Evolutionary conservation across 2,797 vertebrate species (phyloP).

Genomic region (Leptodactylus fallax): DNA sequence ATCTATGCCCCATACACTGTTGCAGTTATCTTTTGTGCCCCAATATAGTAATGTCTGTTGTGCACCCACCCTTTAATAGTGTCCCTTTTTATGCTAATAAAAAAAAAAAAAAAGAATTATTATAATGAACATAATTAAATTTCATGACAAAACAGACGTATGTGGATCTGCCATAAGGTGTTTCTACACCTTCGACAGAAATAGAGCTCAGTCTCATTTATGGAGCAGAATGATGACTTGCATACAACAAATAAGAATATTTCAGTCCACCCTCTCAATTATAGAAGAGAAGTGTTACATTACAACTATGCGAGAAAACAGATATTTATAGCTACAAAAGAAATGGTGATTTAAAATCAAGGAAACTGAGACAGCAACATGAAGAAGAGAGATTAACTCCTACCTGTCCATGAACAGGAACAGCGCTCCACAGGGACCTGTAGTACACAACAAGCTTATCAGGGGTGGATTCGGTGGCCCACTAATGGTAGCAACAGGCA

Average conservation of each 20-base stretch:
- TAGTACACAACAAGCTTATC: not conserved
- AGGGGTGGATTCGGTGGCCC: not conserved
- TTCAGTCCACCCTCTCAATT: not conserved
- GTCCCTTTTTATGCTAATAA: too few species aligned
- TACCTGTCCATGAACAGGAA: not conserved
- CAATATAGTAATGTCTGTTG: too few species aligned
- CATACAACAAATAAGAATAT: not conserved
- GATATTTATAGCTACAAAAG: constrained; percentile 14
- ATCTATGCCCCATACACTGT: too few species aligned
- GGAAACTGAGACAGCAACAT: not conserved
- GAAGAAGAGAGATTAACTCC: not conserved
- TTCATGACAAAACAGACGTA: not conserved
- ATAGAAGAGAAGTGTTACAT: constrained; percentile 1
- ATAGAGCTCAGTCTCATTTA: constrained; percentile 1
- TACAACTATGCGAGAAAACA: not conserved
- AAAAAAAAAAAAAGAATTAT: not conserved
- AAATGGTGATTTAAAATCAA: not conserved
- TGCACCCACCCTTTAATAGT: too few species aligned
- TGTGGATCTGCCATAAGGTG: not conserved
- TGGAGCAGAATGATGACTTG: not conserved
- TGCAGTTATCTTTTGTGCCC: too few species aligned
- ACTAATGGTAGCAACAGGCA: not conserved
- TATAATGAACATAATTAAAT: not conserved
- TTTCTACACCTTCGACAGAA: not conserved
- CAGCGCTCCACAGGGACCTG: not conserved